Base-by-base conservation (phyloP, 2,797 vertebrate genomes). In the Botia almorhae region DNA sequence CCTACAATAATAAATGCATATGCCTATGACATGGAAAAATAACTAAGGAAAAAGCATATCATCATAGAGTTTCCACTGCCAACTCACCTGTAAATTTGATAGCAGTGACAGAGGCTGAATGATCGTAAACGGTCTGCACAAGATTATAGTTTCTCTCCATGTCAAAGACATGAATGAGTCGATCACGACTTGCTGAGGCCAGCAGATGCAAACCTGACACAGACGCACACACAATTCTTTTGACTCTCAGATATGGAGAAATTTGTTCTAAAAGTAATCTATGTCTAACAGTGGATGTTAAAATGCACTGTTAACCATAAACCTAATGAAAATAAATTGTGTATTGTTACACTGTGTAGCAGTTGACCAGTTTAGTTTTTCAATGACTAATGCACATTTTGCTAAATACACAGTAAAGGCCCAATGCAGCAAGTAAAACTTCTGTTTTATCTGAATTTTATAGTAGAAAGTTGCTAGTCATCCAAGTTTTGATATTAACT, bases 151-250 rank as follows among this genome's bases (percentile, higher is more conserved):
- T 90, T 43, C 88, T 91, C 8, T 93, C 92, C 80, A 93, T 90
- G n/a, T 96, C 94, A 69, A 97, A 92, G 77, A 97, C 69, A 0
- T 97, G 97, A 73, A 98, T 96, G 2, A 98, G 91, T 0, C 96
- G 85, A 81, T 98, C 97, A 4, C 96, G 92, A 88, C 96, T 95
- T 1, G 95, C 96, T 0, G 96, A 95, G 0, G 96, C 97, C 87
- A 98, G 81, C 63, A 98, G 85, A 6, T 88, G 89, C 60, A 95
- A 78, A 12, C 95, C 97, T 98, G 84, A 29, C 29, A 29, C 29
- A 29, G 2, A 23, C 12, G 72, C 7, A n/a, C 12, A 75, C 7
- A n/a, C 46, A 43, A 29, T 4, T 29, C 29, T 7, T 8, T 43
- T 43, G 39, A 43, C 39, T 43, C 39, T 43, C 7, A 8, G 7